Conservation (phyloP, 2,113 vertebrate genomes). For the Cathartes aura region DNA sequence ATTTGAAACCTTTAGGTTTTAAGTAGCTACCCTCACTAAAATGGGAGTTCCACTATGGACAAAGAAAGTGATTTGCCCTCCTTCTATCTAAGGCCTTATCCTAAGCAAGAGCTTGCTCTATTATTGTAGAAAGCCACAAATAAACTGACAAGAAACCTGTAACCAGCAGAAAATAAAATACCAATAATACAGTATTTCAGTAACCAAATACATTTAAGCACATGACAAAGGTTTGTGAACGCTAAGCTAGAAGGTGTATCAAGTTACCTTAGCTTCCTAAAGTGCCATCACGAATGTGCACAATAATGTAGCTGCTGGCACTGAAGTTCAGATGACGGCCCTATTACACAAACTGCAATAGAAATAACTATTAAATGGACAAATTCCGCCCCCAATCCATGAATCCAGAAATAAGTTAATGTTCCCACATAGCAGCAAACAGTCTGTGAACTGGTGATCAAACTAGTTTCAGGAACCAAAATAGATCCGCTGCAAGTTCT, state of each 20-base stretch:
- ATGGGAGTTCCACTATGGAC: neutral
- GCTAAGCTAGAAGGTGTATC: neutral
- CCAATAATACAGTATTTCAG: neutral
- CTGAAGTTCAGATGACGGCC: neutral
- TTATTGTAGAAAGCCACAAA: neutral
- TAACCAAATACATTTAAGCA: neutral
- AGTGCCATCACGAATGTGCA: neutral
- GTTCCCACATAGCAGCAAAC: neutral
- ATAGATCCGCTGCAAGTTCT: neutral
- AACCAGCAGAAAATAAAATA: neutral
- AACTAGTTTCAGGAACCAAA: neutral
- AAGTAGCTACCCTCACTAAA: neutral
- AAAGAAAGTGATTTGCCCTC: neutral
- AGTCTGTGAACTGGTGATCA: neutral
- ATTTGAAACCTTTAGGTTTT: neutral
- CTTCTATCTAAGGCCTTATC: neutral
- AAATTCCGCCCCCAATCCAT: neutral
- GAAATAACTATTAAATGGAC: neutral
- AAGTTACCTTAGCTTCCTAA: neutral
- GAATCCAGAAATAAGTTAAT: neutral
- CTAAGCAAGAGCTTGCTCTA: neutral
- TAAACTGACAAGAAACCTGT: neutral
- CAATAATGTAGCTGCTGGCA: neutral
- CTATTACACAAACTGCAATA: neutral
- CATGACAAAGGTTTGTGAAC: neutral